Percentiles rank a stretch among this genome's conserved stretches.
These are phyloP conservation scores for Toxotes chatareus DNA, from an alignment of 2,113 vertebrate genomes.

Conservation along the genomic window DNA sequence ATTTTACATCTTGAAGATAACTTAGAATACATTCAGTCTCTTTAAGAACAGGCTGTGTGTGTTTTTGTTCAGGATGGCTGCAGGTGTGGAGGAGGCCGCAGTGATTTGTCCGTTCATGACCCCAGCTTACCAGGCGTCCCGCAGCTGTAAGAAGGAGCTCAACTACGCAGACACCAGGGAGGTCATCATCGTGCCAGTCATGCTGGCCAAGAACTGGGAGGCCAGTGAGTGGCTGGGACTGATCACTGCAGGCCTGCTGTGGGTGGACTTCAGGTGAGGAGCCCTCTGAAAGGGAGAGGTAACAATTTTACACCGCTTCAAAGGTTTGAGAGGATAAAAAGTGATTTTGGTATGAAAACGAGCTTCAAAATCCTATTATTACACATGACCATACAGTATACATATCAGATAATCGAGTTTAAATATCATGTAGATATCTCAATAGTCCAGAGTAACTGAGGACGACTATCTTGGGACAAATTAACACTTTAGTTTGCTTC, in stretches of 20 bases:
- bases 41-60: not conserved
- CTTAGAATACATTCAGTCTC: not conserved
- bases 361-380: too few species aligned
- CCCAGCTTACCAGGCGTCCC: slow-evolving; percentile 70
- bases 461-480: too few species aligned
- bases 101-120: slow-evolving; percentile 73
- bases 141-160: slow-evolving; percentile 76
- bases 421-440: too few species aligned
- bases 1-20: not conserved
- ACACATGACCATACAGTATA: too few species aligned
- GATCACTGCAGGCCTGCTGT: slow-evolving; percentile 70
- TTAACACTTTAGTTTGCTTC: too few species aligned
- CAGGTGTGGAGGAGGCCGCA: slow-evolving; percentile 69
- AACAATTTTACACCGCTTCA: not conserved
- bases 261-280: slow-evolving; percentile 73
- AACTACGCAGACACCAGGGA: slow-evolving; percentile 64
- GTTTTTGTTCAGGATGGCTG: slow-evolving; percentile 66
- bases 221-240: slow-evolving; percentile 76
- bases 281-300: not conserved
- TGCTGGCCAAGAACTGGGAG: slow-evolving; percentile 72
- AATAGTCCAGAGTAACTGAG: too few species aligned
- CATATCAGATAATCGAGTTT: too few species aligned
- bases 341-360: too few species aligned
- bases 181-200: slow-evolving; percentile 61
- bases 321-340: not conserved